These are phyloP conservation scores for Drosophila malerkotliana DNA, from an alignment of 1,140 invertebrate species.

Conservation along the genomic window DNA sequence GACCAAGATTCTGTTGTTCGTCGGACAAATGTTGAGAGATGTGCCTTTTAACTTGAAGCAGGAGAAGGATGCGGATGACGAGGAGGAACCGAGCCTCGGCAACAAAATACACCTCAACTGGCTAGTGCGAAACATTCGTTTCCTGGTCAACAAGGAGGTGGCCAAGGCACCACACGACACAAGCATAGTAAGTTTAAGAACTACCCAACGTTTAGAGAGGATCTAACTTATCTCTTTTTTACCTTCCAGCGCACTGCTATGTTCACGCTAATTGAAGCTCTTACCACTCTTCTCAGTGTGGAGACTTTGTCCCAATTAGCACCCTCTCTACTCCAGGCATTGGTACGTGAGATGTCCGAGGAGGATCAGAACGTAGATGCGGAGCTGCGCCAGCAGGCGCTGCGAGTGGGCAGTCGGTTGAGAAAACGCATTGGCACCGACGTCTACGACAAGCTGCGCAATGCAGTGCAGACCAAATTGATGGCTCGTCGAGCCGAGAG, in stretches of 20 bases:
- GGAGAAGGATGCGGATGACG: slow-evolving; percentile 43
- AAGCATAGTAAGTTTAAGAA: slow-evolving; percentile 84
- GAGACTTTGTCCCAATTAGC: slow-evolving; percentile 84
- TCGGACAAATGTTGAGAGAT: slow-evolving; percentile 87
- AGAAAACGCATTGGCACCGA: slow-evolving; percentile 88
- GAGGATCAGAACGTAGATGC: slow-evolving; percentile 85
- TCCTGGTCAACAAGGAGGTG: slow-evolving; percentile 87
- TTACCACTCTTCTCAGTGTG: slow-evolving; percentile 86
- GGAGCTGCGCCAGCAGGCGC: slow-evolving; percentile 86
- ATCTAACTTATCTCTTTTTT: not conserved
- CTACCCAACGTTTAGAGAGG: not conserved
- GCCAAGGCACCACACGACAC: slow-evolving; percentile 84
- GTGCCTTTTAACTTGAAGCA: slow-evolving; percentile 82
- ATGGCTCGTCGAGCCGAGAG: slow-evolving; percentile 87
- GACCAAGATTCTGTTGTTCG: slow-evolving; percentile 89
- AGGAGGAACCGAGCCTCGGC: slow-evolving; percentile 8
- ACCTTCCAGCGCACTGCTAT: slow-evolving; percentile 86
- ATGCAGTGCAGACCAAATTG: slow-evolving; percentile 85
- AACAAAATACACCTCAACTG: slow-evolving; percentile 85
- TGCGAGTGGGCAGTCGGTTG: slow-evolving; percentile 88
- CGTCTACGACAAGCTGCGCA: slow-evolving; percentile 86
- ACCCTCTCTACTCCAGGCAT: slow-evolving; percentile 86
- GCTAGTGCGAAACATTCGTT: slow-evolving; percentile 86
- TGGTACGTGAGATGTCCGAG: slow-evolving; percentile 88
- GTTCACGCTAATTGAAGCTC: slow-evolving; percentile 90